These are phyloP conservation scores for Lycocerus yunnanus DNA, from an alignment of 2,888 invertebrate genomes.

Conservation along the genomic window DNA sequence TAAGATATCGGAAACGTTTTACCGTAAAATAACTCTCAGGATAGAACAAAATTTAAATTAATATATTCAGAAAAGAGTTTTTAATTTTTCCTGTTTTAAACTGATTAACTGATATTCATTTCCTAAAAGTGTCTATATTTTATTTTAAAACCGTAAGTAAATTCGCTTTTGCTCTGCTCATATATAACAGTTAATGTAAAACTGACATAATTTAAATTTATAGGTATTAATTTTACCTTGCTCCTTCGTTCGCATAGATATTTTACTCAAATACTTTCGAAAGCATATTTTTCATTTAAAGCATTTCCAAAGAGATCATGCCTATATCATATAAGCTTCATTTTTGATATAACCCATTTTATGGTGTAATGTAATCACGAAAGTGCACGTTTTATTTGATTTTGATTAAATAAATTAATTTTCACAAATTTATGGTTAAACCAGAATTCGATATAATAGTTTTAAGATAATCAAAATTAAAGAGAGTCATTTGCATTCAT, in stretches of 20 bases:
- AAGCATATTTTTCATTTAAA: not conserved
- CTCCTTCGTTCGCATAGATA: slow-evolving; percentile 12
- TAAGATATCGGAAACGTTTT: not conserved
- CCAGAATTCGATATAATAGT: not conserved
- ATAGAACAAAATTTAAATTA: not conserved
- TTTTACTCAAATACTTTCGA: slow-evolving; percentile 20
- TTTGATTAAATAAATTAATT: not conserved
- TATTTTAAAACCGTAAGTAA: slow-evolving; percentile 1
- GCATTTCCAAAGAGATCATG: not conserved
- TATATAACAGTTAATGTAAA: slow-evolving; percentile 13
- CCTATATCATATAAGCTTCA: not conserved
- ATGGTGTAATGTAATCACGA: not conserved
- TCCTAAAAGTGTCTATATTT: not conserved
- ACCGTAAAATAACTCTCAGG: not conserved
- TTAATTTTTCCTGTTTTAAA: not conserved
- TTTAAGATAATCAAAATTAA: slow-evolving; percentile 15
- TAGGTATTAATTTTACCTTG: slow-evolving; percentile 19
- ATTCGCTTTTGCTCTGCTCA: slow-evolving; percentile 7
- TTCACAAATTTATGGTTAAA: not conserved
- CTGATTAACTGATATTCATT: slow-evolving; percentile 2
- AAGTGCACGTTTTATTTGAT: not conserved
- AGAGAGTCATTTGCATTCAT: slow-evolving; percentile 7
- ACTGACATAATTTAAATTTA: slow-evolving; percentile 24
- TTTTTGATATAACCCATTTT: not conserved
- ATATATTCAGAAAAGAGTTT: not conserved